Evolutionary conservation across 2,888 invertebrate species (phyloP), one percentile per base, ranked within the genome.

Genomic region (Ethmia dodecea): DNA sequence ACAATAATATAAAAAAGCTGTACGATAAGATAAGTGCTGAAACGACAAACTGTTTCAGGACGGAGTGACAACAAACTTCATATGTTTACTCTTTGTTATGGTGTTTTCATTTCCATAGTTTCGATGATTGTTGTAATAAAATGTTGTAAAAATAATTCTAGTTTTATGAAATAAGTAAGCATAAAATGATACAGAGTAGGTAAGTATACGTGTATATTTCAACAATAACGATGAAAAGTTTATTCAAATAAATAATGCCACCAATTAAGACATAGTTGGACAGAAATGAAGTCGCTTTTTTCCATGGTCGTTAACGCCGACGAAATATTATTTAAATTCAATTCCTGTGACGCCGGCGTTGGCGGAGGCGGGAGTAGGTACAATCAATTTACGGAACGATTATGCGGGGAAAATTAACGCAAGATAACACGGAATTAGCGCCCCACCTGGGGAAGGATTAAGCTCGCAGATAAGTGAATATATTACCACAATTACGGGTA

Each of bases 361-460:
- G 35, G 35, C 29, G 43, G n/a, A n/a, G n/a, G n/a, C n/a, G n/a
- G n/a, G n/a, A n/a, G n/a, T n/a, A n/a, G n/a, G 58, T 47, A 61
- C 69, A 75, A 75, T 77, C 73, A 75, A 76, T 81, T 80, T 73
- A 53, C 57, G 47, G 49, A 46, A 53, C 55, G 60, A 75, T 79
- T 75, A 74, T 62, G 50, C 58, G 60, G 43, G 63, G 57, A 60
- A 72, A 75, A 76, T 80, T 80, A 79, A 72, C 73, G 69, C 53
- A 55, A 79, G 81, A 80, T 79, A 79, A 75, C 69, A 53, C 46
- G 49, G 64, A 65, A 67, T 70, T 75, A 75, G 62, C 60, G 52
- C 49, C 57, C 60, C 75, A 74, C 75, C 77, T 75, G 74, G 70
- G 75, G 67, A 69, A 68, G 70, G 75, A 69, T 73, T 72, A 68